A percentile compares a stretch with the other conserved stretches of the same genome.
phyloP scores from a whole-genome alignment of 2,797 vertebrate genomes.

The Synanceia verrucosa region DNA sequence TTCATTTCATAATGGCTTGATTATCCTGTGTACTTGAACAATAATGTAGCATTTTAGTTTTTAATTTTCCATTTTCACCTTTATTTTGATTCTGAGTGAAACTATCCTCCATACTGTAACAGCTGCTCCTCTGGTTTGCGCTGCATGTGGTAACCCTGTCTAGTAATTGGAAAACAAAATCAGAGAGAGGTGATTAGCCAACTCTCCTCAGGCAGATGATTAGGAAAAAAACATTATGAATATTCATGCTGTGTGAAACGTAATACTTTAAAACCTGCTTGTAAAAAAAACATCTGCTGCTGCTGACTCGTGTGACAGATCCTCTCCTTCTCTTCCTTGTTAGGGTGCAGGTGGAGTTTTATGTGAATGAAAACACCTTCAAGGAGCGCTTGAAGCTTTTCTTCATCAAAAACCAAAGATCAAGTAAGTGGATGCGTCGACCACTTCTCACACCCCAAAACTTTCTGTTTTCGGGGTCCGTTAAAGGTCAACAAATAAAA shows the following conservation, averaged over 20 bases:
- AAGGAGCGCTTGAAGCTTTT: slow-evolving; percentile 97
- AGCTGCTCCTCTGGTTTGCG: neutral
- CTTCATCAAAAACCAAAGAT: slow-evolving; percentile 99
- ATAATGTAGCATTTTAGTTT: neutral
- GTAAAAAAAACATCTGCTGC: neutral
- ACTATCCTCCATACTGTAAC: neutral
- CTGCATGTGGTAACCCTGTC: neutral
- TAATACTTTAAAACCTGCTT: neutral
- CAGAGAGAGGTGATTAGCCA: slow-evolving; percentile 36
- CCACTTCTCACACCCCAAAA: neutral
- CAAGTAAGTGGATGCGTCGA: slow-evolving; percentile 84
- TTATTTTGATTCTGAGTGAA: neutral
- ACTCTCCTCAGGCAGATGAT: slow-evolving; percentile 36
- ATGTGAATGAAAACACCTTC: slow-evolving; percentile 97
- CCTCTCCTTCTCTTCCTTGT: slow-evolving; percentile 14
- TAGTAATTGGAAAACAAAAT: slow-evolving; percentile 38
- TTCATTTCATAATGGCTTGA: too few relatives aligned
- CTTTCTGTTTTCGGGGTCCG: neutral
- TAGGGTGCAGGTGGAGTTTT: slow-evolving; percentile 98
- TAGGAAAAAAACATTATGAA: slow-evolving; percentile 35
- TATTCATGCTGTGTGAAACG: slow-evolving; percentile 19
- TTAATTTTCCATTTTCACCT: neutral
- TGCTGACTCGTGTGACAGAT: slow-evolving; percentile 4
- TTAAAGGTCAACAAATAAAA: neutral
- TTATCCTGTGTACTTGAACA: neutral